Evolutionary conservation across 2,113 vertebrate species (phyloP), one percentile per base, ranked within the genome.

Genomic region (Mustela lutreola): DNA sequence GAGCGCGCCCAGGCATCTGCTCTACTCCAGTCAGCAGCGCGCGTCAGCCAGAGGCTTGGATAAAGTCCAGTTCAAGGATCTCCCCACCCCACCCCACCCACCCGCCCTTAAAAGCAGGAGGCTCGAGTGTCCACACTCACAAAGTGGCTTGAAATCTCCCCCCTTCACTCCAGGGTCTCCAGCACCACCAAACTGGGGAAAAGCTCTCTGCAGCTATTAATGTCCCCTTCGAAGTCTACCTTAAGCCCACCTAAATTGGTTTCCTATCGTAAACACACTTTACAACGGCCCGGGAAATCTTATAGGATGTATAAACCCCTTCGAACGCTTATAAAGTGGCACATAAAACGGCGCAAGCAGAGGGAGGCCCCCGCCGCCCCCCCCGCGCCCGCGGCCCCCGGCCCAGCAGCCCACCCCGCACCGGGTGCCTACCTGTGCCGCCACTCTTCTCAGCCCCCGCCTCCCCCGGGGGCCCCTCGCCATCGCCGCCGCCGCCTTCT

Each of bases 281-380:
- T 99, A 99, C 99, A 99, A 98, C 99, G 99, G 98, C 99, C 99
- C 99, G 99, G 98, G 98, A 99, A 99, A 99, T 99, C 99, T 99
- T 99, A 99, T 99, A 99, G 99, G 99, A 99, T 99, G 99, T 99
- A 99, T 99, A 99, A 99, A 99, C 99, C 98, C 99, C 98, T 99
- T 99, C 99, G 99, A 99, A 99, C 99, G 99, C 99, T 99, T 99
- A 99, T 99, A 99, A 99, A 99, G 99, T 98, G 94, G 97, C 99
- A 99, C 98, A 99, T 99, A 99, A 99, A 99, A 99, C 98, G 98
- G 98, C 97, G 98, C 98, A 98, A 98, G 99, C 98, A 98, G 98
- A 99, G 98, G 99, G 97, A 98, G 98, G 98, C 98, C 98, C 98
- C 98, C 98, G 67, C 93, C 42, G 3, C 87, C 92, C 88, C 88